These are phyloP conservation scores for Marasmarcha lunaedactyla DNA, from an alignment of 2,888 invertebrate genomes.

Conservation along the genomic window DNA sequence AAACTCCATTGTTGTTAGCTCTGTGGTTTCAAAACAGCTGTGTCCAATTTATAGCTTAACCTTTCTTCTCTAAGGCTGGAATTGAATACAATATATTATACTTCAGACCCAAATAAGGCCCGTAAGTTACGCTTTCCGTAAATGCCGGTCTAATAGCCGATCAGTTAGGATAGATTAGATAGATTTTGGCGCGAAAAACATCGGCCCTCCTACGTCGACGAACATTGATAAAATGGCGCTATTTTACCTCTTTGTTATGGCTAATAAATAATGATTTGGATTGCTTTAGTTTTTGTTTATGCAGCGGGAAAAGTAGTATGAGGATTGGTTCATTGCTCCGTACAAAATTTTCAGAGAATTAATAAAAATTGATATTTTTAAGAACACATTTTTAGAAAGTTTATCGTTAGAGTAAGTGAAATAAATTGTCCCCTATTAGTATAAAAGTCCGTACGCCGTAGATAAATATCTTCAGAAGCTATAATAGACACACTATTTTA, in stretches of 20 bases:
- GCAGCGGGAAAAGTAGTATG: too few relatives aligned
- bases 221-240: not conserved
- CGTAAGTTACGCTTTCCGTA: conserved; percentile 51
- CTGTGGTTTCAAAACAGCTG: conserved; percentile 62
- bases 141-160: conserved; percentile 51
- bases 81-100: conserved; percentile 69
- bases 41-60: conserved; percentile 56
- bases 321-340: too few relatives aligned
- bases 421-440: too few relatives aligned
- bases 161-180: conserved; percentile 54
- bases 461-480: too few relatives aligned
- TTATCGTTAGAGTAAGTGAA: too few relatives aligned
- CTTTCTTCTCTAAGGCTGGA: conserved; percentile 59
- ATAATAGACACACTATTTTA: too few relatives aligned
- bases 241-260: not conserved
- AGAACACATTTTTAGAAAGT: too few relatives aligned
- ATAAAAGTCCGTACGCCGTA: too few relatives aligned
- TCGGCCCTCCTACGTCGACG: conserved; percentile 6
- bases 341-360: too few relatives aligned
- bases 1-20: conserved; percentile 48
- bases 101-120: conserved; percentile 64
- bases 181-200: conserved; percentile 25
- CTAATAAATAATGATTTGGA: conserved; percentile 1
- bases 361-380: too few relatives aligned
- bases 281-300: conserved; percentile 1